Conservation (phyloP, 2,113 vertebrate species). For the Carassius auratus region DNA sequence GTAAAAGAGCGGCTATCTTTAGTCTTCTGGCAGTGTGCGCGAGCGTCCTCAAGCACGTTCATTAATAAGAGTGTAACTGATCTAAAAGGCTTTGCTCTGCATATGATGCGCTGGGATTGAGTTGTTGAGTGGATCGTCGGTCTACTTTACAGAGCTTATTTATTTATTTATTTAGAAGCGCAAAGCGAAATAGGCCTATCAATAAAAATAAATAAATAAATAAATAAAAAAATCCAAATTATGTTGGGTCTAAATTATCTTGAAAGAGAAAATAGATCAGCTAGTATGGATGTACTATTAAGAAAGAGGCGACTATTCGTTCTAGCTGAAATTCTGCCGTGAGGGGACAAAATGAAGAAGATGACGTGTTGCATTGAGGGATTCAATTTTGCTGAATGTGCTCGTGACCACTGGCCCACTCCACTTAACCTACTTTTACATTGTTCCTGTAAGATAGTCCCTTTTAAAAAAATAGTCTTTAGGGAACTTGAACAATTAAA, state of each 20-base stretch:
- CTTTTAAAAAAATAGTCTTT: background rate
- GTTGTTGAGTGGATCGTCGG: background rate
- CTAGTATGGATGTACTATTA: background rate
- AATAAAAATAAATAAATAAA: no score
- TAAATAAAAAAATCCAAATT: background rate
- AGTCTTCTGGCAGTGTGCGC: background rate
- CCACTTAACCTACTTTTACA: conserved; percentile 10
- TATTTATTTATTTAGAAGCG: background rate
- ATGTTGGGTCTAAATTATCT: background rate
- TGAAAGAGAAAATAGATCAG: background rate
- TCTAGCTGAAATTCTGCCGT: background rate
- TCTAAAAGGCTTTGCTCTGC: conserved; percentile 19
- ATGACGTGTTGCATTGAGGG: background rate
- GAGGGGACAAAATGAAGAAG: background rate
- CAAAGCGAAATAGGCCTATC: no score
- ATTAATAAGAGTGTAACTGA: conserved; percentile 25
- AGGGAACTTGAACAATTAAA: background rate
- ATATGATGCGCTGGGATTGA: background rate
- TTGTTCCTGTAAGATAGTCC: background rate
- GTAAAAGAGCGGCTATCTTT: conserved; percentile 11
- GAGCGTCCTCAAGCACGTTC: background rate
- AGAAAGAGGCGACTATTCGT: background rate
- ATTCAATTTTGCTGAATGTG: conserved; percentile 22
- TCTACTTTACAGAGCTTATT: background rate
- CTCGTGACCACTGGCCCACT: conserved; percentile 5